Evolutionary conservation across 2,888 invertebrate genomes (phyloP).

Genomic region (Drosophila anomalata): DNA sequence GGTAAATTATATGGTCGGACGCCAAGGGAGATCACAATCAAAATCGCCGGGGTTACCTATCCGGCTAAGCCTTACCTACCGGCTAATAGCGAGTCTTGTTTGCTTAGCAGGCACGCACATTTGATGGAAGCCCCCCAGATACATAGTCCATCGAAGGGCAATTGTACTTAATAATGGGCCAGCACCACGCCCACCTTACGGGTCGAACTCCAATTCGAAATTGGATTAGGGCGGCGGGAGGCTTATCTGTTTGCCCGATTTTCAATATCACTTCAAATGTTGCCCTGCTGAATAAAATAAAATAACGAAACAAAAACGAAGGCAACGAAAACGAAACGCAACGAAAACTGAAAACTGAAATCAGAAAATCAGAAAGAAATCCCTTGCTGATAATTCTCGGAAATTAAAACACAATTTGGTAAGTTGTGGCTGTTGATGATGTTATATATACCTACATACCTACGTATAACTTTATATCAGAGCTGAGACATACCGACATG

Average conservation of each 20-base stretch:
- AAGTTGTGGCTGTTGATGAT: slow-evolving; percentile 43
- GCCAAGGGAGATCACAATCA: slow-evolving; percentile 54
- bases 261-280: slow-evolving; percentile 65
- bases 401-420: slow-evolving; percentile 80
- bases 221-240: slow-evolving; percentile 26
- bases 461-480: slow-evolving; percentile 3
- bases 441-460: slow-evolving; percentile 29
- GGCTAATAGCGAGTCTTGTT: slow-evolving; percentile 50
- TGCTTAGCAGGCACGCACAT: slow-evolving; percentile 68
- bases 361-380: slow-evolving; percentile 38
- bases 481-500: slow-evolving; percentile 16
- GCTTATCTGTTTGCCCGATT: slow-evolving; percentile 59
- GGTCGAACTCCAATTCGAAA: slow-evolving; percentile 13
- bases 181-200: slow-evolving; percentile 59
- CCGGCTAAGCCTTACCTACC: neutral
- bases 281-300: slow-evolving; percentile 61
- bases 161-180: slow-evolving; percentile 41
- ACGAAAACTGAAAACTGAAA: slow-evolving; percentile 21
- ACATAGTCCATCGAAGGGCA: slow-evolving; percentile 5
- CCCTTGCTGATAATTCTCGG: slow-evolving; percentile 75
- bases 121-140: slow-evolving; percentile 44
- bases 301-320: slow-evolving; percentile 39
- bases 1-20: slow-evolving; percentile 47
- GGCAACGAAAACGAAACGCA: slow-evolving; percentile 20
- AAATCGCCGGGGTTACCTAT: slow-evolving; percentile 45